Evolutionary conservation across 2,888 invertebrate genomes (phyloP).

Genomic region (Drosophila falleni): DNA sequence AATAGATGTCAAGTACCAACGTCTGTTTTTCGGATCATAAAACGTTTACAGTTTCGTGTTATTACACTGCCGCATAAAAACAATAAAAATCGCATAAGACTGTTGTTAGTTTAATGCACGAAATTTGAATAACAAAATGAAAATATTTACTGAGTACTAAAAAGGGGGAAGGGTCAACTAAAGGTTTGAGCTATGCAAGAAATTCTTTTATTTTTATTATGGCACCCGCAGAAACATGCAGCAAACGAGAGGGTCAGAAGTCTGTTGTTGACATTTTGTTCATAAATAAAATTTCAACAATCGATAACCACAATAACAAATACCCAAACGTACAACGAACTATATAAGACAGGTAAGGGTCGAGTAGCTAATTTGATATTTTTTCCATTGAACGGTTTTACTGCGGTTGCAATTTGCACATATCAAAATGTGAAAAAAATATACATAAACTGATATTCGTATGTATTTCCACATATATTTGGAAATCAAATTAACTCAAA

Average conservation of each 20-base stretch:
- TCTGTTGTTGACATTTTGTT: slow-evolving; percentile 55
- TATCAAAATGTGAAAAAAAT: not conserved
- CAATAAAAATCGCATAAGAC: slow-evolving; percentile 65
- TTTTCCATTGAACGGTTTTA: slow-evolving; percentile 40
- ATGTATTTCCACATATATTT: too few species aligned
- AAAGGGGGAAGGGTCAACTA: slow-evolving; percentile 20
- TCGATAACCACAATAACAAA: slow-evolving; percentile 49
- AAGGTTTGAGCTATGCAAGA: slow-evolving; percentile 16
- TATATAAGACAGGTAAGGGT: not conserved
- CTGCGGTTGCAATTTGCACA: not conserved
- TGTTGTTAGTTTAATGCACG: slow-evolving; percentile 59
- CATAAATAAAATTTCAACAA: slow-evolving; percentile 64
- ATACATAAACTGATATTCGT: too few species aligned
- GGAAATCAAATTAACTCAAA: too few species aligned
- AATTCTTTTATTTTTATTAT: slow-evolving; percentile 63
- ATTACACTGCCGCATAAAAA: slow-evolving; percentile 30
- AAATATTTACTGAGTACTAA: slow-evolving; percentile 44
- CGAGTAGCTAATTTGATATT: slow-evolving; percentile 8
- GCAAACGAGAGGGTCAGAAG: slow-evolving; percentile 3
- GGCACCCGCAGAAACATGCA: slow-evolving; percentile 32
- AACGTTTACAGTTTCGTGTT: slow-evolving; percentile 47
- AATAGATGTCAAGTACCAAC: slow-evolving; percentile 12
- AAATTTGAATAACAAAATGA: slow-evolving; percentile 65
- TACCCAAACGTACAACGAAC: not conserved
- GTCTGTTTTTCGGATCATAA: slow-evolving; percentile 27